phyloP scores from a whole-genome alignment of 2,113 vertebrate species.

The Ceyx margarethae region DNA sequence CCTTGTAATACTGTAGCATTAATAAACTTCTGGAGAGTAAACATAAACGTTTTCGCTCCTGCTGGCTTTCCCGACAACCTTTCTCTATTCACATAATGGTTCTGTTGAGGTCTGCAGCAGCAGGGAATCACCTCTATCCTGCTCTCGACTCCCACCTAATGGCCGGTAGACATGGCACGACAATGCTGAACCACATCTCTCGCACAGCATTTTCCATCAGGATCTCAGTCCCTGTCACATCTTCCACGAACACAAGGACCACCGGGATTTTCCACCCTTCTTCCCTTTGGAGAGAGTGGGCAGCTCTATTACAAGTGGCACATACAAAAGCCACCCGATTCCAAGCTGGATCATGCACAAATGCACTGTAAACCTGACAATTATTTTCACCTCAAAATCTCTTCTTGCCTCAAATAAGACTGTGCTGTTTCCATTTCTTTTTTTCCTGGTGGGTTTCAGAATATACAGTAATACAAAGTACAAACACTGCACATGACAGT shows the following conservation, averaged over 20 bases:
- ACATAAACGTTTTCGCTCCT: neutral
- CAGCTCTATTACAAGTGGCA: neutral
- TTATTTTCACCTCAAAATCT: neutral
- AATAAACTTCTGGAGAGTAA: neutral
- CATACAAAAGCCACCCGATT: neutral
- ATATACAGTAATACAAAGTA: neutral
- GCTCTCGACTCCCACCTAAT: neutral
- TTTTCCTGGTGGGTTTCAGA: neutral
- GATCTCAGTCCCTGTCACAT: neutral
- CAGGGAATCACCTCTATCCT: neutral
- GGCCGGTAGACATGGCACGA: neutral
- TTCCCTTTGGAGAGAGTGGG: neutral
- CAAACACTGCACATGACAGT: neutral
- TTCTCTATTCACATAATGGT: neutral
- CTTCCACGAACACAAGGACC: neutral
- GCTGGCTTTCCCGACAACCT: neutral
- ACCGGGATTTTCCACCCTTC: neutral
- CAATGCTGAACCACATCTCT: neutral
- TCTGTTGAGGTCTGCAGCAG: neutral
- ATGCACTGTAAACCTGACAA: neutral
- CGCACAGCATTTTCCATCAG: neutral
- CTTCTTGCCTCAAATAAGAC: neutral
- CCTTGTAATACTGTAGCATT: neutral
- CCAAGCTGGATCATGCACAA: neutral
- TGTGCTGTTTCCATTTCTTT: neutral